phyloP scores from a whole-genome alignment of 2,113 vertebrate genomes.

The Colinus virginianus region DNA sequence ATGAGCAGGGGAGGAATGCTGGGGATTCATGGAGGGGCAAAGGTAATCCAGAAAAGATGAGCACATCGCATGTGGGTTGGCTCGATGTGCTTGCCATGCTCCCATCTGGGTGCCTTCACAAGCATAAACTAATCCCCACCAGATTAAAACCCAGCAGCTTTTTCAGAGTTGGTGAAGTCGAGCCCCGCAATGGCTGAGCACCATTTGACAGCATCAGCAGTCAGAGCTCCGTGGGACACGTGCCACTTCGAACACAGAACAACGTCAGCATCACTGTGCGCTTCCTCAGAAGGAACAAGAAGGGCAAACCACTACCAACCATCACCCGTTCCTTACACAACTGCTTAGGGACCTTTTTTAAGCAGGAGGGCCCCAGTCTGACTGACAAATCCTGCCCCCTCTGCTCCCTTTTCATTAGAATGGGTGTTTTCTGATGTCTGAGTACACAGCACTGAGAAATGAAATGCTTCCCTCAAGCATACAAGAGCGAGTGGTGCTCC shows the following conservation, averaged over 20 bases:
- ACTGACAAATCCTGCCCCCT: not conserved
- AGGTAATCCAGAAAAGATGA: too few relatives aligned
- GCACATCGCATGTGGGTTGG: not conserved
- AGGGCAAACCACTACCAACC: not conserved
- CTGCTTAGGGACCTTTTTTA: not conserved
- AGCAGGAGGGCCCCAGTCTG: not conserved
- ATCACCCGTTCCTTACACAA: fast-evolving
- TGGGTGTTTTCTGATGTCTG: not conserved
- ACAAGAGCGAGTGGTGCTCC: not conserved
- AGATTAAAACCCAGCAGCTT: not conserved
- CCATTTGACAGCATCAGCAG: too few relatives aligned
- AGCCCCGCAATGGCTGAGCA: too few relatives aligned
- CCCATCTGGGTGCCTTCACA: not conserved
- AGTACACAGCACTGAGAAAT: fast-evolving
- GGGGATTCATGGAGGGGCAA: too few relatives aligned
- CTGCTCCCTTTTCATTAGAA: not conserved
- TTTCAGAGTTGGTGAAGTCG: not conserved
- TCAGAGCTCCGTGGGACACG: not conserved
- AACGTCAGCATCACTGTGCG: not conserved
- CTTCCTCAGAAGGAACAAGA: not conserved
- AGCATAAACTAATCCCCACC: not conserved
- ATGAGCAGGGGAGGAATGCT: too few relatives aligned
- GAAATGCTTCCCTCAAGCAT: fast-evolving
- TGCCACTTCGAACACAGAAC: not conserved
- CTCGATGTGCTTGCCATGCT: fast-evolving